These are phyloP conservation scores for Phylloscopus whistleri DNA, from an alignment of 2,113 vertebrate species.

Conservation along the genomic window DNA sequence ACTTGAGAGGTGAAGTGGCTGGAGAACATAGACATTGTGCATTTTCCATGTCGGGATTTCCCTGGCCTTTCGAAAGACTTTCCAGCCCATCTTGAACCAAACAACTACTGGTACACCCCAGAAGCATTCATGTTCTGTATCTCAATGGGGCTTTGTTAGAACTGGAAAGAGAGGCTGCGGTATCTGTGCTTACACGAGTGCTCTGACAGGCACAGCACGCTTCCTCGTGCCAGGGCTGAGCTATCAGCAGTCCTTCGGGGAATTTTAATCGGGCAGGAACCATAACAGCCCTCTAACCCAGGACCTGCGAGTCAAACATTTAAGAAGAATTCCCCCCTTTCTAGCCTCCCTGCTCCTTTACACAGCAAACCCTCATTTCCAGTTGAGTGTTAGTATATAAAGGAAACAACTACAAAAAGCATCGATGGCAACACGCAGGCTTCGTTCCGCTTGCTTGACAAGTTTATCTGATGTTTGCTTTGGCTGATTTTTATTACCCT, in stretches of 20 bases:
- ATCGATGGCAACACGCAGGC: not conserved
- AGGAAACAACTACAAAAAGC: not conserved
- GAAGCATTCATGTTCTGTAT: not conserved
- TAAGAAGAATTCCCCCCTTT: not conserved
- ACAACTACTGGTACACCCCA: not conserved
- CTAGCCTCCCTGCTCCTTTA: not conserved
- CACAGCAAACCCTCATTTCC: not conserved
- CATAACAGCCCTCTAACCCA: not conserved
- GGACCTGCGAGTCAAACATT: not conserved
- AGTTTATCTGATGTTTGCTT: not conserved
- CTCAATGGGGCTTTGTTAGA: conserved; percentile 28
- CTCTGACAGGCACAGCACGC: not conserved
- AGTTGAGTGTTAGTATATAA: not conserved
- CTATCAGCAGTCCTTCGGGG: not conserved
- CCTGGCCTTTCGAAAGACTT: conserved; percentile 1
- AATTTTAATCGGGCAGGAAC: not conserved
- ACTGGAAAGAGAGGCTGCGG: not conserved
- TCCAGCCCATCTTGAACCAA: conserved; percentile 5
- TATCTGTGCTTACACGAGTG: not conserved
- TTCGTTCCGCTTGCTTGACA: not conserved
- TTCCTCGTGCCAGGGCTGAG: not conserved
- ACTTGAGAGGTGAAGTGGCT: not conserved
- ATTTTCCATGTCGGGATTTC: not conserved
- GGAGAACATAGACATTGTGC: not conserved
- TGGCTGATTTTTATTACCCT: not conserved